These are phyloP conservation scores for Pitangus sulphuratus DNA, from an alignment of 2,797 vertebrate species.

Conservation along the genomic window DNA sequence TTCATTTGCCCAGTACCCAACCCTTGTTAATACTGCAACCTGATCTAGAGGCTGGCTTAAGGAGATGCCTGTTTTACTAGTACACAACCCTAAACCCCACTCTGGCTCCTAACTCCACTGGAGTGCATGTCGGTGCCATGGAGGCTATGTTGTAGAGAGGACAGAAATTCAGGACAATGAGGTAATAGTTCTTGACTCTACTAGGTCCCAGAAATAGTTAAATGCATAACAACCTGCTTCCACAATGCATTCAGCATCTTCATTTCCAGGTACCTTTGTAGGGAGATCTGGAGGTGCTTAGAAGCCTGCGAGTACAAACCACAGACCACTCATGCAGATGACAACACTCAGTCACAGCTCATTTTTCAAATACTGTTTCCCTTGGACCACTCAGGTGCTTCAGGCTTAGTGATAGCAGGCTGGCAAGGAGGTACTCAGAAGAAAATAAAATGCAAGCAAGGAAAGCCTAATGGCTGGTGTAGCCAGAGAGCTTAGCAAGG, in stretches of 20 bases:
- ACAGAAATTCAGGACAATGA: not conserved
- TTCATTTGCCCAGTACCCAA: not conserved
- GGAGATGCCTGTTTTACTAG: not conserved
- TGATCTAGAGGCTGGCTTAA: not conserved
- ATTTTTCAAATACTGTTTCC: not conserved
- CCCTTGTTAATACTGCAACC: not conserved
- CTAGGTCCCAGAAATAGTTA: not conserved
- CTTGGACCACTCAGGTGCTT: not conserved
- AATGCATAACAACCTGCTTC: not conserved
- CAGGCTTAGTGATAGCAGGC: not conserved
- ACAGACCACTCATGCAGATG: not conserved
- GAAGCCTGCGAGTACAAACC: not conserved
- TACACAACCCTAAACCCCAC: not conserved
- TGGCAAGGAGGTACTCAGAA: not conserved
- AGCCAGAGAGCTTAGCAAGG: not conserved
- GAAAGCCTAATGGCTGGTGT: not conserved
- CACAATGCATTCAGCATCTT: not conserved
- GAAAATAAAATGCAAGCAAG: not conserved
- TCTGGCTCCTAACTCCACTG: not conserved
- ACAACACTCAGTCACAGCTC: not conserved
- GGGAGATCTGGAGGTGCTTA: not conserved
- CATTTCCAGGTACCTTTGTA: not conserved
- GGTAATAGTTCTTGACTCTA: not conserved
- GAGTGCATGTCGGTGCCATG: not conserved
- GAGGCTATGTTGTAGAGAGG: not conserved